Evolutionary conservation across 2,888 invertebrate species (phyloP).

Genomic region (Chouioia cunea): DNA sequence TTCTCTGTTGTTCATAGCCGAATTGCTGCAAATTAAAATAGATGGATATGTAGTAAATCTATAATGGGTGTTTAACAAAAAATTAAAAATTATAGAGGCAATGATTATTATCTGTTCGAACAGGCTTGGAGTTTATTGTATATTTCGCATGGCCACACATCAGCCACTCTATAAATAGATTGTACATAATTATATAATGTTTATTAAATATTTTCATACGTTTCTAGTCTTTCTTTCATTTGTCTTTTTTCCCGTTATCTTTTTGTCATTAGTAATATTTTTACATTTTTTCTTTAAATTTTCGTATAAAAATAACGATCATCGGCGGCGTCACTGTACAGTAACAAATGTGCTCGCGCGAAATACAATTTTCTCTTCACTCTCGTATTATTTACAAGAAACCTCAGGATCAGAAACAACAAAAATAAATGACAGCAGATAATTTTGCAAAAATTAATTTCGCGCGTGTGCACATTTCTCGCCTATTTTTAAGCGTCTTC

Average conservation of each 20-base stretch:
- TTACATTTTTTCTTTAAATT: conserved; percentile 27
- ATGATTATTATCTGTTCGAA: conserved; percentile 29
- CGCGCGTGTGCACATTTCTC: conserved; percentile 3
- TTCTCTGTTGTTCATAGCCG: too few relatives aligned
- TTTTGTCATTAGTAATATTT: conserved; percentile 16
- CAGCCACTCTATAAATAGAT: conserved; percentile 45
- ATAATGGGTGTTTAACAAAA: too few relatives aligned
- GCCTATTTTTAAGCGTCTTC: conserved; percentile 15
- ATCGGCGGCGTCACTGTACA: conserved; percentile 47
- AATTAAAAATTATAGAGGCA: too few relatives aligned
- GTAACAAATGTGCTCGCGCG: conserved; percentile 44
- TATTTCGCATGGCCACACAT: conserved; percentile 36
- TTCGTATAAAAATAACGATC: conserved; percentile 48
- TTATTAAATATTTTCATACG: conserved; percentile 46
- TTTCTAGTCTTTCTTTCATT: conserved; percentile 38
- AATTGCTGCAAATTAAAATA: too few relatives aligned
- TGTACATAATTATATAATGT: conserved; percentile 45
- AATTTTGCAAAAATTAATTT: conserved; percentile 24
- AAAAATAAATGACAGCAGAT: conserved; percentile 35
- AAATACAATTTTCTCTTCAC: conserved; percentile 23
- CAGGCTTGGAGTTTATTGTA: conserved; percentile 48
- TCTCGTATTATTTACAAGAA: conserved; percentile 40
- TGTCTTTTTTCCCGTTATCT: conserved; percentile 3
- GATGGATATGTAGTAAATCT: too few relatives aligned
- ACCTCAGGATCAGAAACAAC: conserved; percentile 22